Percentiles rank a stretch among this genome's conserved stretches.
These are phyloP conservation scores for Volucella inanis DNA, from an alignment of 2,888 invertebrate species.

Conservation along the genomic window DNA sequence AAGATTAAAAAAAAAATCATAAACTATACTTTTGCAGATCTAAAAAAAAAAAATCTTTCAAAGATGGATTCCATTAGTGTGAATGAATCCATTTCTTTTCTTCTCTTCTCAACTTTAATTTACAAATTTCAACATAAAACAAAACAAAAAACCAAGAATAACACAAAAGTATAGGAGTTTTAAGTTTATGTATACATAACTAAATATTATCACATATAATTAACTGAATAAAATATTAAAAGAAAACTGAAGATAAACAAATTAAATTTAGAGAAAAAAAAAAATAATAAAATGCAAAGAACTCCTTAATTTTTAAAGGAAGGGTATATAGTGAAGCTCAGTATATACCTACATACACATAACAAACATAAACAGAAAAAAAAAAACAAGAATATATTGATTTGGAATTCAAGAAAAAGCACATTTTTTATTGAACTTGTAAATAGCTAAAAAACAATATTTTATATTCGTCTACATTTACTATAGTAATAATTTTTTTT, in stretches of 20 bases:
- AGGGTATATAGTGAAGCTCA: not conserved
- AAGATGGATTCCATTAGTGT: constrained; percentile 1
- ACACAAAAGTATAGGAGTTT: constrained; percentile 10
- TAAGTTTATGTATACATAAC: constrained; percentile 28
- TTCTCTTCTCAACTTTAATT: constrained; percentile 33
- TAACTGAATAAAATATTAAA: constrained; percentile 33
- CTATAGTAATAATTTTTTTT: not conserved
- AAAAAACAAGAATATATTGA: not conserved
- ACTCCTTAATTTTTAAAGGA: constrained; percentile 43
- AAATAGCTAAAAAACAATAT: constrained; percentile 38
- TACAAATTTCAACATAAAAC: constrained; percentile 8
- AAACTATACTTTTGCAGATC: constrained; percentile 63
- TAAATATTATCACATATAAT: constrained; percentile 9
- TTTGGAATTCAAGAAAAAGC: constrained; percentile 19
- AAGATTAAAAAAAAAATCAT: constrained; percentile 29
- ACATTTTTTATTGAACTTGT: constrained; percentile 72
- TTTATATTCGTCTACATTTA: constrained; percentile 2
- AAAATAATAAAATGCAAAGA: constrained; percentile 33
- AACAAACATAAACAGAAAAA: not conserved
- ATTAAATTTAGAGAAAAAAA: not conserved
- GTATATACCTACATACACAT: too few species aligned
- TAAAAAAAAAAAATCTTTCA: constrained; percentile 41
- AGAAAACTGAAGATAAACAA: constrained; percentile 56
- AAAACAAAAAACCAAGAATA: not conserved
- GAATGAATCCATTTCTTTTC: constrained; percentile 10